phyloP scores from a whole-genome alignment of 2,888 invertebrate genomes.

The Nezara viridula region DNA sequence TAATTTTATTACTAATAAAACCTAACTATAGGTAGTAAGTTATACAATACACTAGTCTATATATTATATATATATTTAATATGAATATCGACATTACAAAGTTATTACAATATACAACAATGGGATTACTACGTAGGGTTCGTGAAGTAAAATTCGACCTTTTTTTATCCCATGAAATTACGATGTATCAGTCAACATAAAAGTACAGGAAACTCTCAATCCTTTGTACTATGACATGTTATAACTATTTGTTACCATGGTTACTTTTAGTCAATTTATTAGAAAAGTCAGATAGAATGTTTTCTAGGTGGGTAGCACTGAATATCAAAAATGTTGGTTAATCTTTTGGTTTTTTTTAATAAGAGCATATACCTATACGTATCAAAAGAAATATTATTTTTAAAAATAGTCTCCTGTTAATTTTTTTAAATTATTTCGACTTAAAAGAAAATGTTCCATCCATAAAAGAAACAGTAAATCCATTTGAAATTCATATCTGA shows the following conservation, averaged over 20 bases:
- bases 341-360: neutral
- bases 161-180: neutral
- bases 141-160: neutral
- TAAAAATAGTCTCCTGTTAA: no score
- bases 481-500: neutral
- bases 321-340: neutral
- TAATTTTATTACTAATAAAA: constrained; percentile 6
- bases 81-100: neutral
- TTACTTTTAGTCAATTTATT: neutral
- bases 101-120: neutral
- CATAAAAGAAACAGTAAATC: no score
- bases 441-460: neutral
- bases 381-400: no score
- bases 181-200: neutral
- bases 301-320: neutral
- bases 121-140: neutral
- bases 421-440: no score
- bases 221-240: neutral
- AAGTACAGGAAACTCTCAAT: neutral
- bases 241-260: neutral
- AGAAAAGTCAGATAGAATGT: neutral
- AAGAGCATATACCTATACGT: neutral
- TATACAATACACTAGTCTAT: constrained; percentile 6
- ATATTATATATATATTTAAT: neutral
- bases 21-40: neutral